Percentiles rank a stretch among this genome's conserved stretches.
phyloP scores from a whole-genome alignment of 2,888 invertebrate species.

The Eupelmus urozonus region DNA sequence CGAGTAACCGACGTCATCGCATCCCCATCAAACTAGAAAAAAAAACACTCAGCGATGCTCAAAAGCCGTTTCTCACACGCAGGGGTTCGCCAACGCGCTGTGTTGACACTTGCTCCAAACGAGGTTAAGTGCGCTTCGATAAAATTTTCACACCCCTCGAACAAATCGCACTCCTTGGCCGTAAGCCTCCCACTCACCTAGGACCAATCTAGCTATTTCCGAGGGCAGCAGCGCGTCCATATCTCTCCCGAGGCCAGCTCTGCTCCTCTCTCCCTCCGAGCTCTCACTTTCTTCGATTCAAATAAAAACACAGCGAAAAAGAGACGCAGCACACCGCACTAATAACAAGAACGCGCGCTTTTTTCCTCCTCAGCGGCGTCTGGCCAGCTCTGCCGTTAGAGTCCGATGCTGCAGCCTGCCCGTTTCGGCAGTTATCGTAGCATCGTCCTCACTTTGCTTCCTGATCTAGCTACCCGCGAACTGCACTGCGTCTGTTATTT shows the following conservation, averaged over 20 bases:
- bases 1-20: too few species aligned
- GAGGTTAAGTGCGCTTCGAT: constrained; percentile 20
- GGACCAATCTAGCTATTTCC: constrained; percentile 74
- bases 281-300: neutral
- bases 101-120: constrained; percentile 13
- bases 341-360: neutral
- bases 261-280: constrained; percentile 69
- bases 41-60: too few species aligned
- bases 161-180: too few species aligned
- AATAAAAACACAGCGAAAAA: neutral
- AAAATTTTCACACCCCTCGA: neutral
- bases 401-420: too few species aligned
- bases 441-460: constrained; percentile 8
- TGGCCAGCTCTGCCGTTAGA: too few species aligned
- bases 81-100: too few species aligned
- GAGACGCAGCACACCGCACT: neutral
- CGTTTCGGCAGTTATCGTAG: neutral
- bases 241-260: constrained; percentile 73
- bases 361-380: neutral
- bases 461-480: neutral
- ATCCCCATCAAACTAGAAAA: too few species aligned
- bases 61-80: too few species aligned
- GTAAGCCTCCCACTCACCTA: constrained; percentile 70
- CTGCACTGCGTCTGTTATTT: too few species aligned
- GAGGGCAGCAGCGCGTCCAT: constrained; percentile 75